These are phyloP conservation scores for Taxidea taxus DNA, from an alignment of 2,113 vertebrate species.

Conservation along the genomic window DNA sequence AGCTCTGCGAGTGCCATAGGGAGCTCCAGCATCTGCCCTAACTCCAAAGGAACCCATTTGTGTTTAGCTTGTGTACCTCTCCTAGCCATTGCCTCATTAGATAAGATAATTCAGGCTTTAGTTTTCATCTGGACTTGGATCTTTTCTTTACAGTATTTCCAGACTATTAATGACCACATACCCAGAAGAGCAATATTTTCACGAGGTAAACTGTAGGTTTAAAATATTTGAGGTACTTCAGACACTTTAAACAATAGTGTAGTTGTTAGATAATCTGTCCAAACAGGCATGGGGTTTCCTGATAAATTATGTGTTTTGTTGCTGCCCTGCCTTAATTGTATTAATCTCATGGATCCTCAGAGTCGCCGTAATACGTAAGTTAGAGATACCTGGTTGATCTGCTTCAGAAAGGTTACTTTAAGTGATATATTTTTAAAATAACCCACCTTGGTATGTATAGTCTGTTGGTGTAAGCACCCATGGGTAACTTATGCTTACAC, in stretches of 20 bases:
- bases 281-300: constrained; percentile 40
- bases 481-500: not conserved
- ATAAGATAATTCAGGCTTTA: constrained; percentile 45
- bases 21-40: constrained; percentile 29
- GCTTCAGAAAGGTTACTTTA: not conserved
- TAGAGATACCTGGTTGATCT: not conserved
- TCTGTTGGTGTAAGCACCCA: not conserved
- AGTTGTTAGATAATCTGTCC: constrained; percentile 60
- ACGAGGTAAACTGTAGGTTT: constrained; percentile 76
- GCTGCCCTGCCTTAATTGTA: not conserved
- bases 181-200: constrained; percentile 71
- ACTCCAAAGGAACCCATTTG: constrained; percentile 34
- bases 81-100: constrained; percentile 57
- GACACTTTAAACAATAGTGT: constrained; percentile 72
- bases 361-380: constrained; percentile 8
- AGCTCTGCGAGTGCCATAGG: constrained; percentile 3
- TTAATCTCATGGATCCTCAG: constrained; percentile 13
- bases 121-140: constrained; percentile 67
- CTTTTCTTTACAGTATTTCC: constrained; percentile 70
- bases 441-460: not conserved
- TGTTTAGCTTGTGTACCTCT: constrained; percentile 37
- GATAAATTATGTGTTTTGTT: not conserved
- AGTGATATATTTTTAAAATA: not conserved
- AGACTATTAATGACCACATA: constrained; percentile 72
- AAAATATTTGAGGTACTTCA: constrained; percentile 76